These are phyloP conservation scores for Heliconius ethilla DNA, from an alignment of 2,888 invertebrate species.

Conservation along the genomic window DNA sequence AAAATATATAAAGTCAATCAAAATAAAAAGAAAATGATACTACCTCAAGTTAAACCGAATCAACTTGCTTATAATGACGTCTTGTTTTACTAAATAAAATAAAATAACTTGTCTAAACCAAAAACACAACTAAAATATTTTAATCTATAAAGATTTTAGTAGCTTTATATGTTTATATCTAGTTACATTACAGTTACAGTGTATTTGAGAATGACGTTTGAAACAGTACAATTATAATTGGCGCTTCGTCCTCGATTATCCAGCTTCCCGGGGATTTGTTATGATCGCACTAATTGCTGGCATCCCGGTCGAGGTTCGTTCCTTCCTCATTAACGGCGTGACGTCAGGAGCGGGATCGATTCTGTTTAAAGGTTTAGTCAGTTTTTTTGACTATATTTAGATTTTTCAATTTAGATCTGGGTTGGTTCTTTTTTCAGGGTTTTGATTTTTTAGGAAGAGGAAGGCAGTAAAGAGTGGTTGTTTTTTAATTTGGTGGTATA, in stretches of 20 bases:
- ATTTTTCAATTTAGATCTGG: neutral
- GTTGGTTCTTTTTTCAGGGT: neutral
- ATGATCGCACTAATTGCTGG: slow-evolving; percentile 77
- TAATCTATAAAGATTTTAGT: neutral
- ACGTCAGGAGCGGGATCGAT: slow-evolving; percentile 49
- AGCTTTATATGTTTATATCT: neutral
- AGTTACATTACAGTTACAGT: neutral
- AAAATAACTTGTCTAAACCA: neutral
- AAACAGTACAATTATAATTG: slow-evolving; percentile 40
- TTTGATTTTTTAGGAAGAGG: no score
- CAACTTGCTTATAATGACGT: no score
- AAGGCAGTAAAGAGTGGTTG: no score
- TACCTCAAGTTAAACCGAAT: no score
- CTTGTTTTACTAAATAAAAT: neutral
- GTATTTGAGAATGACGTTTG: slow-evolving; percentile 8
- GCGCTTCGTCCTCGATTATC: slow-evolving; percentile 63
- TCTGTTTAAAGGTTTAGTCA: slow-evolving; percentile 8
- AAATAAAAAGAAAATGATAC: no score
- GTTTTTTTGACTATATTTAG: slow-evolving; percentile 4
- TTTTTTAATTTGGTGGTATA: no score
- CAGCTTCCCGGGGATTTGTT: slow-evolving; percentile 68
- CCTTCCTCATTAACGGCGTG: slow-evolving; percentile 75
- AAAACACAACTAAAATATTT: no score
- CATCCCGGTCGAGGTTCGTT: slow-evolving; percentile 79
- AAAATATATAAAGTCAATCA: no score